A percentile compares a stretch with the other conserved stretches of the same genome.
phyloP scores from a whole-genome alignment of 1,140 invertebrate species.

The Drosophila nannoptera region DNA sequence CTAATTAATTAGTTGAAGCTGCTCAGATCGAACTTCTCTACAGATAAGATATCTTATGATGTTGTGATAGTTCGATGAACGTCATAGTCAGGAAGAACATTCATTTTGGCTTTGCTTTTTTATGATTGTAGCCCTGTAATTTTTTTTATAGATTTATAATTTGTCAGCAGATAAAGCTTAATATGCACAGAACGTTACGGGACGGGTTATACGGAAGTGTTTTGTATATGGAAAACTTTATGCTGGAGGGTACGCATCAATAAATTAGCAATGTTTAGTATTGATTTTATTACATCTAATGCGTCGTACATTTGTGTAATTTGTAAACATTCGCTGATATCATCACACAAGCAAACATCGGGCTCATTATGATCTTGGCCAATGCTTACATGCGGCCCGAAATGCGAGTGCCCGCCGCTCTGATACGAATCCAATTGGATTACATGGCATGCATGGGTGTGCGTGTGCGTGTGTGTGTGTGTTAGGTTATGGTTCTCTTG shows the following conservation, averaged over 20 bases:
- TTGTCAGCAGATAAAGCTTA: not conserved
- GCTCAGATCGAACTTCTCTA: no score
- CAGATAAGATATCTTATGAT: no score
- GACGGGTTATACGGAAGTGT: slow-evolving; percentile 4
- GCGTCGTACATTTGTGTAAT: slow-evolving; percentile 8
- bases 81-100: no score
- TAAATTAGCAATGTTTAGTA: slow-evolving; percentile 11
- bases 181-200: not conserved
- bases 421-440: slow-evolving; percentile 19
- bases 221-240: slow-evolving; percentile 16
- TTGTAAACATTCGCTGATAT: not conserved
- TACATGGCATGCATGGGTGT: no score
- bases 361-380: not conserved
- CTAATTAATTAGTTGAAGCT: no score
- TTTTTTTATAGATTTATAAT: not conserved
- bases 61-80: no score
- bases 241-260: slow-evolving; percentile 1
- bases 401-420: not conserved
- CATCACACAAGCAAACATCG: not conserved
- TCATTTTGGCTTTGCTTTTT: not conserved
- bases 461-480: no score
- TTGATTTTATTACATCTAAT: slow-evolving; percentile 11
- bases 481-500: slow-evolving; percentile 30
- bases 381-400: slow-evolving; percentile 14
- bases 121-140: not conserved